Evolutionary conservation across 2,888 invertebrate species (phyloP).

Genomic region (Cataglyphis albicans): DNA sequence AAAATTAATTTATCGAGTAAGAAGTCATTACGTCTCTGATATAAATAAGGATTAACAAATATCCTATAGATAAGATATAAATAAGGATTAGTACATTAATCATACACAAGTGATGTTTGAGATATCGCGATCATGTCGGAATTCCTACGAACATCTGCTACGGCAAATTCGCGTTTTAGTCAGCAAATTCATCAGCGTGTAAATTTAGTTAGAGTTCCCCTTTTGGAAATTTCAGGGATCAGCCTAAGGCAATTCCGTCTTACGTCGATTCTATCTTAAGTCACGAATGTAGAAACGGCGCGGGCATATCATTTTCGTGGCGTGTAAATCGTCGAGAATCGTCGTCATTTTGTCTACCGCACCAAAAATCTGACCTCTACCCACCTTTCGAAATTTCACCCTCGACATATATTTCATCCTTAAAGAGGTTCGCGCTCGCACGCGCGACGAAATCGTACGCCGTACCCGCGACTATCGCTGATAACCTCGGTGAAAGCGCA

Average conservation of each 20-base stretch:
- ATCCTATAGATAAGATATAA: background rate
- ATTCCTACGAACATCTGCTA: background rate
- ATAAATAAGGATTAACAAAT: background rate
- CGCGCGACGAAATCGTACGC: conserved; percentile 28
- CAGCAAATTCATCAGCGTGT: background rate
- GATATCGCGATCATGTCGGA: background rate
- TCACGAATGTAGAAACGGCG: background rate
- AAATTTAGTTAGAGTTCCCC: background rate
- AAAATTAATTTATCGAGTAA: background rate
- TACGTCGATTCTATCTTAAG: background rate
- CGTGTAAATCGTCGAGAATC: background rate
- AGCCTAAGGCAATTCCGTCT: background rate
- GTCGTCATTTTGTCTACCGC: background rate
- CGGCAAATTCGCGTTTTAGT: background rate
- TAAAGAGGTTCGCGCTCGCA: background rate
- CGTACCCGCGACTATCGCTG: conserved; percentile 55
- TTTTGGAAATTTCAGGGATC: background rate
- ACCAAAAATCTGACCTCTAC: background rate
- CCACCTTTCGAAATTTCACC: conserved; percentile 2
- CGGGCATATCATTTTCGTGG: background rate
- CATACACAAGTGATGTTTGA: background rate
- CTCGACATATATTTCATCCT: background rate
- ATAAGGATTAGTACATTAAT: background rate
- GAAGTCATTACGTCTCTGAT: background rate
- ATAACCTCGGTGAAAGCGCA: conserved; percentile 73